Conservation (phyloP, 2,113 vertebrate genomes). For the Beaufortia kweichowensis region DNA sequence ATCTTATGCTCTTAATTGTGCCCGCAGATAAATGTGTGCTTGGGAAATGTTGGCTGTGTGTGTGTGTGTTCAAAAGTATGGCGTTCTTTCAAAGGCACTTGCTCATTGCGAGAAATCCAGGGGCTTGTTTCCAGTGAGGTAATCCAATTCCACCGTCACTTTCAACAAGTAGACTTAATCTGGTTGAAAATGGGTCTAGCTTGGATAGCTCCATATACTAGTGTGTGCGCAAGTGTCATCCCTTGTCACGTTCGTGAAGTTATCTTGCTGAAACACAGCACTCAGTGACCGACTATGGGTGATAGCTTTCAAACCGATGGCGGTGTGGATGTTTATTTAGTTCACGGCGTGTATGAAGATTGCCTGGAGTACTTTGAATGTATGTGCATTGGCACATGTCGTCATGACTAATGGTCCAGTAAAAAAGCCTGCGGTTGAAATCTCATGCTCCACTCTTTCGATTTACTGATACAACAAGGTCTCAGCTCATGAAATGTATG, state of each 20-base stretch:
- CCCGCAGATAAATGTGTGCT: slow-evolving; percentile 69
- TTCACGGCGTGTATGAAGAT: slow-evolving; percentile 1
- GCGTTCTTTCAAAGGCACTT: slow-evolving; percentile 66
- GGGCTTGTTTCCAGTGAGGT: slow-evolving; percentile 61
- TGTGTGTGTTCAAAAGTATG: slow-evolving; percentile 38
- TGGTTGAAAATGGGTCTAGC: slow-evolving; percentile 49
- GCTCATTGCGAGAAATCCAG: slow-evolving; percentile 65
- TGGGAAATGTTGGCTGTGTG: slow-evolving; percentile 50
- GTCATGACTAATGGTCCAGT: slow-evolving; percentile 19
- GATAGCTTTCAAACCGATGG: slow-evolving; percentile 27
- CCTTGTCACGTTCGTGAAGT: slow-evolving; percentile 48
- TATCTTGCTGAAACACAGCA: slow-evolving; percentile 52
- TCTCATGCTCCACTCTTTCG: not conserved
- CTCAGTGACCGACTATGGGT: slow-evolving; percentile 29
- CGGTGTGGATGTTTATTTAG: slow-evolving; percentile 8
- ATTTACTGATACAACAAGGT: not conserved
- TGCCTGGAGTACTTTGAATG: slow-evolving; percentile 17
- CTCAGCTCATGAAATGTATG: not conserved
- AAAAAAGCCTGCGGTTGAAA: slow-evolving; percentile 5
- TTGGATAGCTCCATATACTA: slow-evolving; percentile 46
- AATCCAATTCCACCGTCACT: slow-evolving; percentile 66
- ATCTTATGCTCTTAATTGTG: slow-evolving; percentile 78
- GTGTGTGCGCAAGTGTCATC: slow-evolving; percentile 48
- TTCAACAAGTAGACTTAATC: slow-evolving; percentile 64
- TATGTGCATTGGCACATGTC: slow-evolving; percentile 3